Percentiles rank a stretch among this genome's conserved stretches.
Conservation (phyloP, 92 coral and sea anemone genomes). For the Virgularia gustaviana region DNA sequence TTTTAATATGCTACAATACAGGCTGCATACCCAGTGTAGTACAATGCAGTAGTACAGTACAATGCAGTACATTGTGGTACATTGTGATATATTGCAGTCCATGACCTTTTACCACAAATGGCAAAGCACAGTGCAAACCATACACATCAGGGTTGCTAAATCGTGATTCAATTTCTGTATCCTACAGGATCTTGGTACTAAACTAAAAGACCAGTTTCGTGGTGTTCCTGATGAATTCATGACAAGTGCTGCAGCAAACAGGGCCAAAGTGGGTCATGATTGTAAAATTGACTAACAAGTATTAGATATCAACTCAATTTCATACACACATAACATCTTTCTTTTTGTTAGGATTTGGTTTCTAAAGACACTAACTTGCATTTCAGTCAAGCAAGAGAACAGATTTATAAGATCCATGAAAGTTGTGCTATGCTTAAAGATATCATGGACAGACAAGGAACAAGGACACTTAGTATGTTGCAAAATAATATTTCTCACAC, state of each 20-base stretch:
- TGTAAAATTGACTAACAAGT: not conserved
- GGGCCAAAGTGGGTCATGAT: constrained; percentile 59
- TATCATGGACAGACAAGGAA: constrained; percentile 73
- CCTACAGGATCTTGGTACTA: constrained; percentile 84
- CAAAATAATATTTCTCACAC: too few species aligned
- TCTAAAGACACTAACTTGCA: constrained; percentile 86
- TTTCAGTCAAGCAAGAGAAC: constrained; percentile 75
- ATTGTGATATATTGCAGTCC: too few species aligned
- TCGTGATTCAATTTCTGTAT: too few species aligned
- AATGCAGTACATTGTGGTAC: too few species aligned
- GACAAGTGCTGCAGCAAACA: constrained; percentile 78
- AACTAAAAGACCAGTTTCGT: constrained; percentile 92
- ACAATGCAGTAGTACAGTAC: too few species aligned
- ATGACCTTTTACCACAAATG: too few species aligned
- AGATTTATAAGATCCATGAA: constrained; percentile 71
- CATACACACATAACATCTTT: not conserved
- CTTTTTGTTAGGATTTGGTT: constrained; percentile 65
- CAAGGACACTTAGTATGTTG: constrained; percentile 75
- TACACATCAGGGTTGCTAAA: not conserved
- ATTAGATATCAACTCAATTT: not conserved
- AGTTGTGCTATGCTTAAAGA: constrained; percentile 78
- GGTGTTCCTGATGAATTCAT: constrained; percentile 93
- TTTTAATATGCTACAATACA: too few species aligned
- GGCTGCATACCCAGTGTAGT: too few species aligned
- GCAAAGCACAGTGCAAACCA: too few species aligned